A percentile compares a stretch with the other conserved stretches of the same genome.
These are phyloP conservation scores for Pseudocheirus occidentalis DNA, from an alignment of 2,797 vertebrate genomes.

Conservation along the genomic window DNA sequence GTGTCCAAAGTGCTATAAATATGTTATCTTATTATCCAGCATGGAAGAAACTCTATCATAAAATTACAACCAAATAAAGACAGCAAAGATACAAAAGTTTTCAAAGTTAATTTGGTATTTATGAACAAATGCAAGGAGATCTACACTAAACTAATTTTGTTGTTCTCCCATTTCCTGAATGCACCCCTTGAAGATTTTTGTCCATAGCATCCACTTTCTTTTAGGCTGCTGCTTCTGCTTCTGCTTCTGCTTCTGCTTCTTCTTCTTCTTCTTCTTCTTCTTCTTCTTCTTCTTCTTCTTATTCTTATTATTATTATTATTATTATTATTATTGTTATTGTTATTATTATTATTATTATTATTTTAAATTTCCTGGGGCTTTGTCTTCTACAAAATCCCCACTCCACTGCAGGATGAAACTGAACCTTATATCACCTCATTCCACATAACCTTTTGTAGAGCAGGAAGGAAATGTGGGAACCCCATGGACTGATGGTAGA, in stretches of 20 bases:
- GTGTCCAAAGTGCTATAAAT: background rate
- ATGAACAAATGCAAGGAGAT: background rate
- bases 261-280: no score
- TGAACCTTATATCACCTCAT: background rate
- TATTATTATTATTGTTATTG: no score
- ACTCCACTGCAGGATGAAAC: background rate
- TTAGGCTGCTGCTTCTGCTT: background rate
- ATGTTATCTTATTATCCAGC: background rate
- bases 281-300: no score
- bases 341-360: background rate
- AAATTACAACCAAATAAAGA: background rate
- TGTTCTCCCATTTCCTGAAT: background rate
- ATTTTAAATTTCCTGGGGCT: background rate
- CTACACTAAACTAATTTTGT: background rate
- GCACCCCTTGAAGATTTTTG: background rate
- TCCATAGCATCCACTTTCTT: background rate
- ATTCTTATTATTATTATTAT: no score
- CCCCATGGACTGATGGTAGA: background rate
- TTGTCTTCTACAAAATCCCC: background rate
- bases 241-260: no score
- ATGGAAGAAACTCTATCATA: background rate
- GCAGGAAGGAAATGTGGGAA: background rate
- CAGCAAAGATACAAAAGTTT: background rate
- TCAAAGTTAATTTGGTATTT: background rate
- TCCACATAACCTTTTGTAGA: background rate